Base-by-base conservation (phyloP, 2,888 invertebrate species). In the Tanytarsus gracilentus region DNA sequence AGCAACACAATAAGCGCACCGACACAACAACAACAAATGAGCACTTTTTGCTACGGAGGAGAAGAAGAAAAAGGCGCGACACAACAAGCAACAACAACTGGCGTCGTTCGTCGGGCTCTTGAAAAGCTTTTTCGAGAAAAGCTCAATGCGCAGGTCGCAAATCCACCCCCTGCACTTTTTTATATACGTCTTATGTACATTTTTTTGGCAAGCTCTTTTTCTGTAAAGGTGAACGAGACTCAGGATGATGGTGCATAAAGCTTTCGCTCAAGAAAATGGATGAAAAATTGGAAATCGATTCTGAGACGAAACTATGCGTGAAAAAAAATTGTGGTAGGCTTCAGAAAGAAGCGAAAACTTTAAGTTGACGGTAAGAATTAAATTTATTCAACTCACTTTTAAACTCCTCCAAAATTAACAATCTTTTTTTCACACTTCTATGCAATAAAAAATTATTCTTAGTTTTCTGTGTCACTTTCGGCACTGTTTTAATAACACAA, bases 1-100 rank as follows among this genome's bases (percentile, higher is more conserved):
- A n/a, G n/a, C n/a, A n/a, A n/a, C n/a, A n/a, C n/a, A n/a, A n/a
- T n/a, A n/a, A n/a, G n/a, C n/a, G 7, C 18, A 18, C 21, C 16
- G 44, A 44, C 44, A 44, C 16, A 44, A 44, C 44, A 44, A 44
- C 44, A 44, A 44, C 44, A 44, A 44, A 44, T 44, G 21, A 44
- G 44, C 44, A 44, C 9, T 6, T 33, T 33, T 33, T 33, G 3
- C 14, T 23, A 2, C 9, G 18, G 11, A 16, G 44, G 23, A 44
- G 44, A 44, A 44, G 44, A 44, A 44, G 44, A 16, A 44, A n/a
- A 36, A 44, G 44, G 44, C 44, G 44, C 44, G 44, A 44, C 44
- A 44, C 44, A 44, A 44, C 44, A 44, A 44, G 44, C 44, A 44
- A 44, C 44, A 36, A 36, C 36, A 36, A 36, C 36, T 14, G n/a